Evolutionary conservation across 2,113 vertebrate genomes (phyloP).

Genomic region (Smithornis capensis): DNA sequence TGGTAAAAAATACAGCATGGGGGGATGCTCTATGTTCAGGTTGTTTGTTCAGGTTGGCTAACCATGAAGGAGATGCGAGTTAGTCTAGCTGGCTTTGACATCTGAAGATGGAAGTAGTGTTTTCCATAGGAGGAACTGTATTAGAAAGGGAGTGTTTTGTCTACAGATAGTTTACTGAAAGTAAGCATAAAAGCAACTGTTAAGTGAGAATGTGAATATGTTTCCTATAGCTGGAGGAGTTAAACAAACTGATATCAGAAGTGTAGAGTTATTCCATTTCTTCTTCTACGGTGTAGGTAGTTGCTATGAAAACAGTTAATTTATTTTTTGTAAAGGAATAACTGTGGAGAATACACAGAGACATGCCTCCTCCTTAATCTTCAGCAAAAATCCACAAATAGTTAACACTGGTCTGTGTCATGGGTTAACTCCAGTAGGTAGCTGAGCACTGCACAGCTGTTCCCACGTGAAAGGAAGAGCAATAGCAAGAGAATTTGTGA

Average conservation of each 20-base stretch:
- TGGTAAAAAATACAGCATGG: not conserved
- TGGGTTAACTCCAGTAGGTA: not conserved
- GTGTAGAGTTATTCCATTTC: not conserved
- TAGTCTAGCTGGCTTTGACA: not conserved
- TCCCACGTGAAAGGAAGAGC: not conserved
- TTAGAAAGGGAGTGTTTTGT: not conserved
- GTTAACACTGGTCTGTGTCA: not conserved
- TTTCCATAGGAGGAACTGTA: not conserved
- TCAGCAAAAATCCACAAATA: not conserved
- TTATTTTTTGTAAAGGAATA: not conserved
- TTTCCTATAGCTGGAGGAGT: not conserved
- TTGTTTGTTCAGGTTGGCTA: not conserved
- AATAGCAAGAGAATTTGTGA: not conserved
- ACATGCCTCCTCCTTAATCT: not conserved
- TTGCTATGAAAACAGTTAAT: not conserved
- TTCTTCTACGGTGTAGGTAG: not conserved
- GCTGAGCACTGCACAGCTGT: not conserved
- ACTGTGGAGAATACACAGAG: not conserved
- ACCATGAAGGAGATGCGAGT: not conserved
- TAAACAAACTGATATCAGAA: not conserved
- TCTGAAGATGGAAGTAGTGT: not conserved
- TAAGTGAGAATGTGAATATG: not conserved
- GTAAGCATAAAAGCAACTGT: not conserved
- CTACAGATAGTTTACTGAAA: not conserved
- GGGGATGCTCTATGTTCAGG: not conserved